Evolutionary conservation across 37 sponge, comb jelly and placozoan species (phyloP).

Genomic region (Lycopodina hypogea): DNA sequence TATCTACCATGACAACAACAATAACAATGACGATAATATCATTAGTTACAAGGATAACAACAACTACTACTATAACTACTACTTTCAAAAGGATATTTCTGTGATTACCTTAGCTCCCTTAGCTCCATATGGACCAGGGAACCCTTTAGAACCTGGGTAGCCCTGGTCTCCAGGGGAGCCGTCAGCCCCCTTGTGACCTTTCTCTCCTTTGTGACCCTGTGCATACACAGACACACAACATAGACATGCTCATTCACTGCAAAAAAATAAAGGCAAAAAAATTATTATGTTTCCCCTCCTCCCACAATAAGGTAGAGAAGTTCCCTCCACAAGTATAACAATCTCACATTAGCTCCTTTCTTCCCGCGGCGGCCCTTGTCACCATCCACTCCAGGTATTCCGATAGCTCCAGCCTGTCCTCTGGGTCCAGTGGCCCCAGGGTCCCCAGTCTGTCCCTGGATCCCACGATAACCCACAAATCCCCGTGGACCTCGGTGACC

Average conservation of each 20-base stretch:
- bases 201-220: slow-evolving; percentile 37
- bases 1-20: too few relatives aligned
- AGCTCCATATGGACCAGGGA: slow-evolving; percentile 59
- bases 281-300: not conserved
- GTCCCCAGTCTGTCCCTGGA: slow-evolving; percentile 64
- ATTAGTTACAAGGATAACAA: too few relatives aligned
- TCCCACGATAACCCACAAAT: slow-evolving; percentile 46
- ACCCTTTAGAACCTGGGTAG: slow-evolving; percentile 33
- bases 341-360: slow-evolving; percentile 35
- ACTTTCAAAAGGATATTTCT: too few relatives aligned
- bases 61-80: too few relatives aligned
- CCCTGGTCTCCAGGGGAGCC: slow-evolving; percentile 73
- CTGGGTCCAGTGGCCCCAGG: slow-evolving; percentile 60
- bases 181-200: slow-evolving; percentile 52
- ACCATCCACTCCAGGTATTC: slow-evolving; percentile 43
- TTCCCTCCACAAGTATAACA: not conserved
- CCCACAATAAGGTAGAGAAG: not conserved
- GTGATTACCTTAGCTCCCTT: slow-evolving; percentile 42
- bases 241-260: not conserved
- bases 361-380: slow-evolving; percentile 34
- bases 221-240: not conserved
- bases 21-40: too few relatives aligned
- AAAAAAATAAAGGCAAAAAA: not conserved
- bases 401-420: slow-evolving; percentile 51
- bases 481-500: slow-evolving; percentile 51